Percentiles rank a stretch among this genome's conserved stretches.
These are phyloP conservation scores for Xestoiulus laeticollis DNA, from an alignment of 2,888 invertebrate species.

Conservation along the genomic window DNA sequence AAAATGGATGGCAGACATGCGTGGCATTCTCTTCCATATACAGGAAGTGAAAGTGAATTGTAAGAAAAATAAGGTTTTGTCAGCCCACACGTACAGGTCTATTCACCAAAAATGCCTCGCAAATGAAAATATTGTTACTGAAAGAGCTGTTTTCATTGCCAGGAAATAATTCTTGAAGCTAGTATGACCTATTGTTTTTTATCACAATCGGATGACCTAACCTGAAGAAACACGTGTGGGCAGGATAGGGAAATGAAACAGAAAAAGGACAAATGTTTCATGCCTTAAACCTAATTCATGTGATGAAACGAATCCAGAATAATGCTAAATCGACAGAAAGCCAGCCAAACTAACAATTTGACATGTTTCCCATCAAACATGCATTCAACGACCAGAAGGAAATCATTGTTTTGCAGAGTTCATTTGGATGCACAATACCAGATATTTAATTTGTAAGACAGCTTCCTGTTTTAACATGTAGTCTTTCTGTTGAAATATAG, in stretches of 20 bases:
- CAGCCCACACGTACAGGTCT: not conserved
- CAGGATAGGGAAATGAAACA: not conserved
- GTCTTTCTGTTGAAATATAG: not conserved
- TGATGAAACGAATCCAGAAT: too few relatives aligned
- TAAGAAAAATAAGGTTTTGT: slow-evolving; percentile 22
- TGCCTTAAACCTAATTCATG: too few relatives aligned
- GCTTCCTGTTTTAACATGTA: too few relatives aligned
- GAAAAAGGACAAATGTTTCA: not conserved
- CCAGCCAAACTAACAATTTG: too few relatives aligned
- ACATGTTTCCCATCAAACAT: too few relatives aligned
- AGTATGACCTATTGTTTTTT: slow-evolving; percentile 13
- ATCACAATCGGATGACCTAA: slow-evolving; percentile 28
- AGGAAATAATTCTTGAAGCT: not conserved
- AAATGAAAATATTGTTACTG: slow-evolving; percentile 25
- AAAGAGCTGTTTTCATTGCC: not conserved
- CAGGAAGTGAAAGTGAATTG: slow-evolving; percentile 35
- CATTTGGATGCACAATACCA: too few relatives aligned
- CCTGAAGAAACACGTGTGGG: not conserved
- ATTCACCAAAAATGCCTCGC: not conserved
- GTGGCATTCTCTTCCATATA: not conserved
- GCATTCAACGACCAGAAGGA: too few relatives aligned
- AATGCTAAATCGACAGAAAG: too few relatives aligned
- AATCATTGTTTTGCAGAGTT: too few relatives aligned
- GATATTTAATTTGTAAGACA: too few relatives aligned
- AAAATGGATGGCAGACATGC: not conserved